Evolutionary conservation across 2,797 vertebrate species (phyloP), one percentile per base, ranked within the genome.

Genomic region (Melanogrammus aeglefinus): DNA sequence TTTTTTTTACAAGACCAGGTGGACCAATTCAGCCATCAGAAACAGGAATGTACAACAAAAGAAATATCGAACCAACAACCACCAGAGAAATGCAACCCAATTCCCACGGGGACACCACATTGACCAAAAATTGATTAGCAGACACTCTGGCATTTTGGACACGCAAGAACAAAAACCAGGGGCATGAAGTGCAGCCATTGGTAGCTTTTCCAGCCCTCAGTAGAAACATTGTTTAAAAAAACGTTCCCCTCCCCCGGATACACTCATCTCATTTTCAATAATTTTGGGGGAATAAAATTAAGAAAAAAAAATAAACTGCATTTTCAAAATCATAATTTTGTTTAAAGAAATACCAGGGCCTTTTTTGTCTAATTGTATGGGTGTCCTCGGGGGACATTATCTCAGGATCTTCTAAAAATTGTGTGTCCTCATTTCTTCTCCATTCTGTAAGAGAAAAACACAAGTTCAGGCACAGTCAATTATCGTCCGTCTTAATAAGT

Each of bases 121-220:
- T 81, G 71, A 76, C n/a, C 35, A 74, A 74, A 83, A 79, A 79
- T 88, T 75, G 79, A 77, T 24, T 51, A 80, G 76, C 87, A 87
- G 82, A 80, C 76, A 66, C 36, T 38, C 36, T 38, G 76, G 72
- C 80, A 47, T 78, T 78, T 82, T 83, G 84, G 82, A 87, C 81
- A 74, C 85, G 13, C 81, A 84, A 88, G 86, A 82, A 85, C 66
- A 81, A 85, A 87, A 83, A 86, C 88, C 84, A 84, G 86, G 90
- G 86, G 89, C 88, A 73, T 86, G 89, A 92, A 91, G 90, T 92
- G 89, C 90, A 91, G 79, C 75, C 47, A 89, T 90, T 83, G 87
- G 85, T 86, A 84, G 88, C 87, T 86, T 84, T 9, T 82, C 76
- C 79, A 83, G 87, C 78, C 77, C 57, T 86, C 84, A 79, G 80